Conservation (phyloP, 2,888 invertebrate genomes). For the Cheiracanthium punctorium region DNA sequence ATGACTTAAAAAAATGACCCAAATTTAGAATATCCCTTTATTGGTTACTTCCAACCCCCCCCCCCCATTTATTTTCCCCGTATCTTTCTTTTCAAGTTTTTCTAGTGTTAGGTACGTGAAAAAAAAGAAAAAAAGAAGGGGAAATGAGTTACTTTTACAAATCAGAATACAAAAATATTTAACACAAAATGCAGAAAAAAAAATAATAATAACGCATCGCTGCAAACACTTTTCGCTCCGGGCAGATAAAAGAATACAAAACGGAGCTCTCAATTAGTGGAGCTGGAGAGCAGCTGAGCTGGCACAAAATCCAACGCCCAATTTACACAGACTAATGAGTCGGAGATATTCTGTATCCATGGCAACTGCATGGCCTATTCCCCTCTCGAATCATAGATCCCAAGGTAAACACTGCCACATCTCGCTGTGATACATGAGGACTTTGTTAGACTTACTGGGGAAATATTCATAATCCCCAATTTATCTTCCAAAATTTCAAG, state of each 20-base stretch:
- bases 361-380: conserved; percentile 22
- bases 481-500: neutral
- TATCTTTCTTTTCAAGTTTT: too few species aligned
- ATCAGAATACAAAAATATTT: too few species aligned
- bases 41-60: too few species aligned
- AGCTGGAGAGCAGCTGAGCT: conserved; percentile 9
- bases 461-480: conserved; percentile 31
- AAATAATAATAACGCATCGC: too few species aligned
- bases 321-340: conserved; percentile 68
- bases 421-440: conserved; percentile 33
- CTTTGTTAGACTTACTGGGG: conserved; percentile 28
- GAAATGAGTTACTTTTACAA: too few species aligned
- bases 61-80: too few species aligned
- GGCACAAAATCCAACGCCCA: conserved; percentile 38
- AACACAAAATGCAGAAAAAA: too few species aligned
- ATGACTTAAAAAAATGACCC: too few species aligned
- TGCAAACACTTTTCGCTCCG: too few species aligned
- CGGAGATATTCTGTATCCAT: neutral
- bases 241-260: neutral
- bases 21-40: too few species aligned
- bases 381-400: conserved; percentile 56
- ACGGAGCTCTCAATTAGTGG: neutral
- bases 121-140: too few species aligned
- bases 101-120: too few species aligned
- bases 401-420: conserved; percentile 62